phyloP scores from a whole-genome alignment of 2,113 vertebrate species.

The Illadopsis cleaveri region DNA sequence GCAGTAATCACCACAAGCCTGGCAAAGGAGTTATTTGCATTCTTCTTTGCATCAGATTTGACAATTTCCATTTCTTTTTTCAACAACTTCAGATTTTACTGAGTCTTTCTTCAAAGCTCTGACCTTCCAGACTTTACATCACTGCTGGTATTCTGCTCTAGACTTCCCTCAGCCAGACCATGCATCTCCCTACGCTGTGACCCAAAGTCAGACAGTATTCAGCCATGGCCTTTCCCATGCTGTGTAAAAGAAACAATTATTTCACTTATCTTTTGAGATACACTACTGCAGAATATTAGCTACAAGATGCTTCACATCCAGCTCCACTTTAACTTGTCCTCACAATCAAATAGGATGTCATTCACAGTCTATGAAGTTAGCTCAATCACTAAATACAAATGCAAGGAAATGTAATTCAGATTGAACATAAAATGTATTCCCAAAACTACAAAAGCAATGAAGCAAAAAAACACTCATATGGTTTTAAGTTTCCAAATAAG shows the following conservation, averaged over 20 bases:
- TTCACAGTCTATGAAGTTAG: background rate
- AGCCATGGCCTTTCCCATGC: background rate
- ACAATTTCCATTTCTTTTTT: background rate
- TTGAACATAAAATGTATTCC: background rate
- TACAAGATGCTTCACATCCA: background rate
- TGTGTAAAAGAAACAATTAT: background rate
- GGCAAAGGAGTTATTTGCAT: background rate
- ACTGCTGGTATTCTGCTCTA: background rate
- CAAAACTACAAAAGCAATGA: background rate
- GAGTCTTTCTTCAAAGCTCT: background rate
- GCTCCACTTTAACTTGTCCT: background rate
- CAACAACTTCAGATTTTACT: background rate
- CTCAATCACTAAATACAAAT: background rate
- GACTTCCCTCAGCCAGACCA: background rate
- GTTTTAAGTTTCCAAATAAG: background rate
- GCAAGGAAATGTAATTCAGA: background rate
- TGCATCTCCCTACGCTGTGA: background rate
- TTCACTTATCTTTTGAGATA: background rate
- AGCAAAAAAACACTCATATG: background rate
- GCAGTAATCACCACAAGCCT: background rate
- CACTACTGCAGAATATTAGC: background rate
- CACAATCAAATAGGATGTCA: background rate
- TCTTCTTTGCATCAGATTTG: background rate
- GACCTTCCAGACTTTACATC: background rate
- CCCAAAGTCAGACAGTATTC: background rate